These are phyloP conservation scores for Dolomedes plantarius DNA, from an alignment of 2,888 invertebrate species.

Conservation along the genomic window DNA sequence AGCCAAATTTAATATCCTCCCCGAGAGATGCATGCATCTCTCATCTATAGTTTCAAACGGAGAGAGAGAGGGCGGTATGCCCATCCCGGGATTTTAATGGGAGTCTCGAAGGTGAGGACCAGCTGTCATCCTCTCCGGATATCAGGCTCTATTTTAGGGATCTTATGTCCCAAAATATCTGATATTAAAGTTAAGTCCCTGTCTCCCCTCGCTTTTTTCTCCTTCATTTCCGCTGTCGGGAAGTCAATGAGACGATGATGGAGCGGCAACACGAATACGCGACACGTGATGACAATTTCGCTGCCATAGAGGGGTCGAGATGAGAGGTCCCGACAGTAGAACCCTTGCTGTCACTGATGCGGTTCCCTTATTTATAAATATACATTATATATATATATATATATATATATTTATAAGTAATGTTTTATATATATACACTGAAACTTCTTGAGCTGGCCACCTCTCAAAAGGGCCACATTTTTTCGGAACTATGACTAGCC, in stretches of 20 bases:
- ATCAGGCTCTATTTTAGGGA: conserved; percentile 7
- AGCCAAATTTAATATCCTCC: not conserved
- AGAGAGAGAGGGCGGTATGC: not conserved
- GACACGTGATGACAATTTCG: conserved; percentile 22
- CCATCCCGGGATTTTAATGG: not conserved
- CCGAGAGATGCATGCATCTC: not conserved
- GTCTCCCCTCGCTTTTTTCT: not conserved
- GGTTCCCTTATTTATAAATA: too few species aligned
- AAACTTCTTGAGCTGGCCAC: too few species aligned
- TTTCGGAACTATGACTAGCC: too few species aligned
- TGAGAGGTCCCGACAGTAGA: too few species aligned
- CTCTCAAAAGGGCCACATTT: too few species aligned
- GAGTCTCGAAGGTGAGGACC: conserved; percentile 2
- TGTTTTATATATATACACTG: too few species aligned
- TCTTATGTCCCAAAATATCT: conserved; percentile 20
- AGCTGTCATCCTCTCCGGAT: conserved; percentile 2
- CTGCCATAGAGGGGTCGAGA: not conserved
- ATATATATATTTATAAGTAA: too few species aligned
- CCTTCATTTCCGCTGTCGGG: conserved; percentile 12
- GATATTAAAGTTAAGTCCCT: conserved; percentile 20
- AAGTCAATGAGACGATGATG: conserved; percentile 19
- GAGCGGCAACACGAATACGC: not conserved
- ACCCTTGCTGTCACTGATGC: not conserved
- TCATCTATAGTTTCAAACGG: not conserved
- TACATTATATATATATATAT: too few species aligned